Evolutionary conservation across 1,140 invertebrate genomes (phyloP).

Genomic region (Maniola jurtina): DNA sequence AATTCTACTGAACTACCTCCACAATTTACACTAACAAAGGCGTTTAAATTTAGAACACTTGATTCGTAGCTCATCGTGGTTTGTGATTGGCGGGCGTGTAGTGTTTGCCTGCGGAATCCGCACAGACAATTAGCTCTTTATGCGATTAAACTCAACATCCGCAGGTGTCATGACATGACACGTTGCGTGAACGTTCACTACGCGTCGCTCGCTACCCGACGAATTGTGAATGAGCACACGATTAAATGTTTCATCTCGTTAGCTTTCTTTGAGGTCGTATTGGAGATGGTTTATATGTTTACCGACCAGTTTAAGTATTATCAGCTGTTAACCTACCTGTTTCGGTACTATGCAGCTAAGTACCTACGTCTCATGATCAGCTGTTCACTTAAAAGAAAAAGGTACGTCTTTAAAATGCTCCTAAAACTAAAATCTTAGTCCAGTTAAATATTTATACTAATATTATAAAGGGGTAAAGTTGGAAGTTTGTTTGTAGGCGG

Average conservation of each 20-base stretch:
- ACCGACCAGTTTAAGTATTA: too few species aligned
- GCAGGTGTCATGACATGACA: conserved; percentile 52
- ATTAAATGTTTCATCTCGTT: conserved; percentile 23
- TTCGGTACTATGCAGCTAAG: too few species aligned
- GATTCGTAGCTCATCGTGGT: conserved; percentile 32
- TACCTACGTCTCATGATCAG: too few species aligned
- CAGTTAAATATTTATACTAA: too few species aligned
- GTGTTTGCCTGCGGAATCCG: conserved; percentile 71
- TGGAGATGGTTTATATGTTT: neutral
- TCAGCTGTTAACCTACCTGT: too few species aligned
- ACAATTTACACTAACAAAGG: neutral
- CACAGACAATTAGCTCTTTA: conserved; percentile 73
- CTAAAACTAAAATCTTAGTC: too few species aligned
- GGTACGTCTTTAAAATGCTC: too few species aligned
- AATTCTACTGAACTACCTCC: neutral
- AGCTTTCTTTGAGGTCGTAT: conserved; percentile 1
- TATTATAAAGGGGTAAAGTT: too few species aligned
- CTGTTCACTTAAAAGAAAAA: too few species aligned
- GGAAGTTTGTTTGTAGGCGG: too few species aligned
- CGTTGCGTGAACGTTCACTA: conserved; percentile 33
- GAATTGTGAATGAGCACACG: conserved; percentile 31
- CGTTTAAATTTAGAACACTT: conserved; percentile 24
- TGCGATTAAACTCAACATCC: conserved; percentile 60
- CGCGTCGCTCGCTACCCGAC: conserved; percentile 35
- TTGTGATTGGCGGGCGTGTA: conserved; percentile 41